A percentile compares a stretch with the other conserved stretches of the same genome.
Evolutionary conservation across 2,797 vertebrate genomes (phyloP).

Genomic region (Aldrovandia affinis): DNA sequence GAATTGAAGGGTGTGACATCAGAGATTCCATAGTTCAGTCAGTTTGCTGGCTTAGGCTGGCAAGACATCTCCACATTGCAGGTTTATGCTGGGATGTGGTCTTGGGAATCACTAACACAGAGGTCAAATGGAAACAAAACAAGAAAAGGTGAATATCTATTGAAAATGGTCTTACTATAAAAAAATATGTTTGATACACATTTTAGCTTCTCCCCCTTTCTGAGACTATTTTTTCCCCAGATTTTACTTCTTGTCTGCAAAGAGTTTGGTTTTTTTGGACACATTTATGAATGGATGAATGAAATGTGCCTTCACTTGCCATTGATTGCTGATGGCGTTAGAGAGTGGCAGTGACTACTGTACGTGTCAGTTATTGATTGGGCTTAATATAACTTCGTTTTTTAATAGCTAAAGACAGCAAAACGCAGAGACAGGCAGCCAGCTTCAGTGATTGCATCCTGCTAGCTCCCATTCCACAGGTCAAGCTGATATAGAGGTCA

Average conservation of each 20-base stretch:
- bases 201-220: background rate
- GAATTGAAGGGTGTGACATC: background rate
- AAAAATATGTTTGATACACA: background rate
- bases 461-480: conserved; percentile 14
- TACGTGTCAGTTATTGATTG: conserved; percentile 5
- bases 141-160: background rate
- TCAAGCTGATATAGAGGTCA: conserved; percentile 17
- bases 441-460: conserved; percentile 14
- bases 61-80: background rate
- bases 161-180: background rate
- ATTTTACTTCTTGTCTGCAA: background rate
- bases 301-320: background rate
- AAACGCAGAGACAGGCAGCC: background rate
- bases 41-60: background rate
- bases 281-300: background rate
- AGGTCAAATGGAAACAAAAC: background rate
- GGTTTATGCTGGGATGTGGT: background rate
- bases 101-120: background rate
- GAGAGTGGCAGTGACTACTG: background rate
- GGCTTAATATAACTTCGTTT: background rate
- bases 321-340: background rate
- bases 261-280: background rate
- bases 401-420: conserved; percentile 19
- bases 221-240: background rate
- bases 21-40: background rate